Percentiles rank a stretch among this genome's conserved stretches.
Conservation (phyloP, 2,113 vertebrate species). For the Riparia riparia region DNA sequence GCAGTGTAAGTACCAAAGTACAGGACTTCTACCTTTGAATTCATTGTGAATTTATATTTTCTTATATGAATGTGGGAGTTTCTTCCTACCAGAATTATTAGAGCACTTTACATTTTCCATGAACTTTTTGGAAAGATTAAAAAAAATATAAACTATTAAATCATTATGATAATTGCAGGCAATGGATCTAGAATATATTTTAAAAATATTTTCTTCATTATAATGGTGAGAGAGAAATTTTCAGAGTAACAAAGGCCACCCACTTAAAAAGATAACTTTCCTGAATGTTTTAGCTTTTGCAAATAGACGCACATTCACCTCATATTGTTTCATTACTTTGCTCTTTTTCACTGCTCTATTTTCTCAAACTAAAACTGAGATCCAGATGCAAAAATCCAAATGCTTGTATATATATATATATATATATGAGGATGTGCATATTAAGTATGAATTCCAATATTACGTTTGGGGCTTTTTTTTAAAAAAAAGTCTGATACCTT, state of each 20-base stretch:
- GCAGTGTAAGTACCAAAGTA: not conserved
- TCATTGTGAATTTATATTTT: not conserved
- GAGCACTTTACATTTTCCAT: not conserved
- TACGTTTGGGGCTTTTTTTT: not conserved
- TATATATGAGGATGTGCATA: not conserved
- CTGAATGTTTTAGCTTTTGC: not conserved
- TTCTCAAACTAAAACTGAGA: not conserved
- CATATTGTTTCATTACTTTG: not conserved
- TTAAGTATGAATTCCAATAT: not conserved
- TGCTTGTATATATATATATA: not conserved
- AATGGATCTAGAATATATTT: not conserved
- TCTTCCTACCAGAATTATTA: not conserved
- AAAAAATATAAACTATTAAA: not conserved
- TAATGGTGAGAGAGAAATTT: not conserved
- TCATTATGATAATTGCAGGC: not conserved
- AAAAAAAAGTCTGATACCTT: not conserved
- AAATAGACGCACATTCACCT: not conserved
- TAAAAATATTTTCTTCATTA: not conserved
- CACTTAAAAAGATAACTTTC: not conserved
- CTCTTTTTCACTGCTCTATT: not conserved
- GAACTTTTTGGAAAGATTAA: not conserved
- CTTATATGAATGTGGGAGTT: not conserved
- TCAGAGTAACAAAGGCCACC: not conserved
- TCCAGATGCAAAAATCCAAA: not conserved
- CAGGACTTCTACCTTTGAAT: not conserved